phyloP scores from a whole-genome alignment of 1,140 invertebrate species.

The Drosophila albomicans region DNA sequence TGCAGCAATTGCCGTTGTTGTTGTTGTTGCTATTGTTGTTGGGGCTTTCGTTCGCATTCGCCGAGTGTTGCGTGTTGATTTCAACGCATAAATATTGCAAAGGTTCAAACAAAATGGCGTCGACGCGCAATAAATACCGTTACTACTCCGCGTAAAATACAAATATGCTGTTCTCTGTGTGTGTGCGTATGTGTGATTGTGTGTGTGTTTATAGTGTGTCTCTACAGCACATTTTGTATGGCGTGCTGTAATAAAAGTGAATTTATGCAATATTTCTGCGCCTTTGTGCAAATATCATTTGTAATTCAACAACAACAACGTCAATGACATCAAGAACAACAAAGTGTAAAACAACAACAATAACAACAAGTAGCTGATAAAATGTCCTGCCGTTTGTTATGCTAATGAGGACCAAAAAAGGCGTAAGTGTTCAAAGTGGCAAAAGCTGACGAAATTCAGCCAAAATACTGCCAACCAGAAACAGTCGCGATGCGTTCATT shows the following conservation, averaged over 20 bases:
- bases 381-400: constrained; percentile 74
- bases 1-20: constrained; percentile 41
- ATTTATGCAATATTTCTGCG: constrained; percentile 83
- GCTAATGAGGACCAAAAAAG: constrained; percentile 67
- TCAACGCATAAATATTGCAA: constrained; percentile 83
- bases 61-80: constrained; percentile 77
- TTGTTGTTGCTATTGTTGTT: constrained; percentile 20
- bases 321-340: constrained; percentile 18
- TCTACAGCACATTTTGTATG: constrained; percentile 28
- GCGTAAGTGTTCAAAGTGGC: constrained; percentile 44
- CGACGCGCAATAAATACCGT: constrained; percentile 81
- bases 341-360: constrained; percentile 9
- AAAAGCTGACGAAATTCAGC: constrained; percentile 31
- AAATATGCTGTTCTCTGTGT: neutral
- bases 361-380: constrained; percentile 21
- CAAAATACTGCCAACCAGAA: constrained; percentile 24
- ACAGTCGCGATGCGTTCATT: neutral
- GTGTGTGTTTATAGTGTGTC: constrained; percentile 17
- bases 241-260: constrained; percentile 75
- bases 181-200: constrained; percentile 17
- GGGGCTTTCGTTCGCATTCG: constrained; percentile 32
- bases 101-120: constrained; percentile 83
- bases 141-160: constrained; percentile 28
- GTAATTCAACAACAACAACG: constrained; percentile 49
- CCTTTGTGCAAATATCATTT: constrained; percentile 82